Evolutionary conservation across 1,140 invertebrate species (phyloP).

Genomic region (Dreissena rostriformis): DNA sequence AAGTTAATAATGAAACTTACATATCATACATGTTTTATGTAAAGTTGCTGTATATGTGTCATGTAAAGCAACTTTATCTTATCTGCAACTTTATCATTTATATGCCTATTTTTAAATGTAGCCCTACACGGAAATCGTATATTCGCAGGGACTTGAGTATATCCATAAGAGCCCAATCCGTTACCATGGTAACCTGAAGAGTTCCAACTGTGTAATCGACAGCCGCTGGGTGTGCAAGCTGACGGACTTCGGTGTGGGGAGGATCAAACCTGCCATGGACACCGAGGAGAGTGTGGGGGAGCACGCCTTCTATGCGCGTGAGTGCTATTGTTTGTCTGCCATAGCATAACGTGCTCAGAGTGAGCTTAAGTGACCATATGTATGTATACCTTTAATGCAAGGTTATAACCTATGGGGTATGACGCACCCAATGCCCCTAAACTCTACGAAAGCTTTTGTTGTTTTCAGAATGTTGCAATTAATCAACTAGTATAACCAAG

Average conservation of each 20-base stretch:
- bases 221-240: constrained; percentile 96
- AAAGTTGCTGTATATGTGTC: background rate
- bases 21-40: background rate
- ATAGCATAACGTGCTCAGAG: no score
- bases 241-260: constrained; percentile 94
- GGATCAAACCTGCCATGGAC: constrained; percentile 18
- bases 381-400: no score
- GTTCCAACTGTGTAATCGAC: constrained; percentile 94
- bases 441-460: no score
- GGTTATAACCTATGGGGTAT: no score
- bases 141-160: constrained; percentile 92
- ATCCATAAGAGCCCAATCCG: constrained; percentile 90
- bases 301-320: constrained; percentile 34
- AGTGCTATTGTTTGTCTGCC: background rate
- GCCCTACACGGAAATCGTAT: no score
- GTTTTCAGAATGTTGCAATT: no score
- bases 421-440: no score
- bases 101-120: constrained; percentile 2
- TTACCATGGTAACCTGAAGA: constrained; percentile 97
- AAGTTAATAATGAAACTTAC: background rate
- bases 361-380: no score
- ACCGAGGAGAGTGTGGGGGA: constrained; percentile 22
- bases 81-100: background rate
- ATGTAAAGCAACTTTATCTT: background rate
- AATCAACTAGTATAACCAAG: no score